Percentiles rank a stretch among this genome's conserved stretches.
phyloP scores from a whole-genome alignment of 2,888 invertebrate genomes.

The Lysandra bellargus region DNA sequence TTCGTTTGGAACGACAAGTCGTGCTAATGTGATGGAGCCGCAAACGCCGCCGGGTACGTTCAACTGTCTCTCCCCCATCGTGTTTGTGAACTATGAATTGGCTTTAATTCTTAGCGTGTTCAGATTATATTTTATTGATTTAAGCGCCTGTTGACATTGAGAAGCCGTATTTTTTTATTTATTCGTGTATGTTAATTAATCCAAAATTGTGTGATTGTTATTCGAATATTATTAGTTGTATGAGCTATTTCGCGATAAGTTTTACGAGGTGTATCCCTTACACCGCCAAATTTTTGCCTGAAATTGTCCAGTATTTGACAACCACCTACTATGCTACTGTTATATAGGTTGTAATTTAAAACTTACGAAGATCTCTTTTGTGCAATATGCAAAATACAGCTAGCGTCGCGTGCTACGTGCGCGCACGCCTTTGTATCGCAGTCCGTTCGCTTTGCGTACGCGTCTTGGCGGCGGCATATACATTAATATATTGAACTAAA shows the following conservation, averaged over 20 bases:
- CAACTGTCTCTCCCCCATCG: not conserved
- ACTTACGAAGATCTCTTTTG: conserved; percentile 1
- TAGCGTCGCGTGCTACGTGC: not conserved
- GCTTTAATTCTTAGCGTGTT: conserved; percentile 18
- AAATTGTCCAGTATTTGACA: not conserved
- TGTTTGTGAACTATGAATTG: conserved; percentile 5
- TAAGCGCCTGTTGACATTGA: not conserved
- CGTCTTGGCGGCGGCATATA: not conserved
- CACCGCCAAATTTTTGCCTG: conserved; percentile 12
- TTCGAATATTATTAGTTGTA: not conserved
- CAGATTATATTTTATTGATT: conserved; percentile 5
- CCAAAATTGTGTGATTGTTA: not conserved
- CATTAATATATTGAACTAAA: conserved; percentile 1
- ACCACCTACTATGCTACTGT: not conserved
- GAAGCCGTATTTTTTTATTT: not conserved
- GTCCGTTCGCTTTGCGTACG: conserved; percentile 10
- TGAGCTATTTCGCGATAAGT: not conserved
- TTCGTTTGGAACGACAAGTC: not conserved
- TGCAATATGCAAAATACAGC: conserved; percentile 7
- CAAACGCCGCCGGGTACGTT: conserved; percentile 3
- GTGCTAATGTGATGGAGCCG: not conserved
- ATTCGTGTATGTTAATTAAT: not conserved
- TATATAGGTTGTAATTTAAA: not conserved
- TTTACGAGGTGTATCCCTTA: not conserved
- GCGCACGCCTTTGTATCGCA: not conserved